Percentiles rank a stretch among this genome's conserved stretches.
Evolutionary conservation across 2,797 vertebrate species (phyloP).

Genomic region (Pseudochaenichthys georgianus): DNA sequence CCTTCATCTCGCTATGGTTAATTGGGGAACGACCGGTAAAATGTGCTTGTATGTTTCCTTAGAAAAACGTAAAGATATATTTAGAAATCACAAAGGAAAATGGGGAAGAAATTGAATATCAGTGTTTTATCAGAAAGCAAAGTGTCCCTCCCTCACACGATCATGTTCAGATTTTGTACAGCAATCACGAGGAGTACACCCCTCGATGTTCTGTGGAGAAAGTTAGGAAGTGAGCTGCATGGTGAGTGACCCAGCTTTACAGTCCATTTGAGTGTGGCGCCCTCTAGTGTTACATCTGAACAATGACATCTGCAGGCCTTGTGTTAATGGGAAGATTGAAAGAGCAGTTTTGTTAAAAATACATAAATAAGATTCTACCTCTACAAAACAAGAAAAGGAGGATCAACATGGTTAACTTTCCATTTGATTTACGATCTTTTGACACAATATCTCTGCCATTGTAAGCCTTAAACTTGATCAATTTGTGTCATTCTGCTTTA

Average conservation of each 20-base stretch:
- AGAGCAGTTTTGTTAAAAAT: background rate
- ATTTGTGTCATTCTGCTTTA: slow-evolving; percentile 38
- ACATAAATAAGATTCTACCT: background rate
- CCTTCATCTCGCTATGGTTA: slow-evolving; percentile 52
- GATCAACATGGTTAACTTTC: too few relatives aligned
- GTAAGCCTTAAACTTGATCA: background rate
- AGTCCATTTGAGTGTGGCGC: slow-evolving; percentile 32
- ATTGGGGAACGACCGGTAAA: slow-evolving; percentile 49
- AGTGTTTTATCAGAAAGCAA: background rate
- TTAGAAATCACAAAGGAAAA: background rate
- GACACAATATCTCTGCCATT: background rate
- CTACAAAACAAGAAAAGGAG: background rate
- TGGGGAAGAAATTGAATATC: background rate
- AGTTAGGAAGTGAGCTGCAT: background rate
- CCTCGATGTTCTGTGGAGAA: background rate
- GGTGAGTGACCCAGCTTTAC: background rate
- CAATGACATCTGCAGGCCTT: slow-evolving; percentile 10
- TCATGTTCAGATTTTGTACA: background rate
- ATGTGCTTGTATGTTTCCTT: slow-evolving; percentile 20
- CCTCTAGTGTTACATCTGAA: slow-evolving; percentile 58
- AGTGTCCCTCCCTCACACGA: background rate
- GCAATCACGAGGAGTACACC: background rate
- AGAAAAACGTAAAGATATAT: background rate
- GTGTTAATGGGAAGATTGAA: background rate
- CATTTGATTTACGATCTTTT: background rate